These are phyloP conservation scores for Bombus waltoni DNA, from an alignment of 1,140 invertebrate species.

Conservation along the genomic window DNA sequence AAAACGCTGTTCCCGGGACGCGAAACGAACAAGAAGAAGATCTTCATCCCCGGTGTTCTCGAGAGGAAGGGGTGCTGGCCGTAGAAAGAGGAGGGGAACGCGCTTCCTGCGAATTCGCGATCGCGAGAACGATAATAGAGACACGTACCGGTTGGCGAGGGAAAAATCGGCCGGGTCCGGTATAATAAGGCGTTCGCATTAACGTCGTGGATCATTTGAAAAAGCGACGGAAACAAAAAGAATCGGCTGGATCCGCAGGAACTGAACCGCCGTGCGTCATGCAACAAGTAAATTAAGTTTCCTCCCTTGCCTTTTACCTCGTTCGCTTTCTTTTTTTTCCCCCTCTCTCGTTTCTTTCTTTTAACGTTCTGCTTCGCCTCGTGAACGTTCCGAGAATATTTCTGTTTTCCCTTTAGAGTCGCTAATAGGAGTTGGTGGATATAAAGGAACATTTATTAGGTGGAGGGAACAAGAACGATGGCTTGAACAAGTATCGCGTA, in stretches of 20 bases:
- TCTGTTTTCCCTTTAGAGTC: constrained; percentile 3
- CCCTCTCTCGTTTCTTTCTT: no score
- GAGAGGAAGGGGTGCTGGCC: no score
- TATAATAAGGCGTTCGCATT: constrained; percentile 34
- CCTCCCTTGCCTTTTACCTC: background rate
- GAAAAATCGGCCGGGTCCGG: constrained; percentile 10
- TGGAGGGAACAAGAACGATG: background rate
- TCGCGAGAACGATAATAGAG: constrained; percentile 43
- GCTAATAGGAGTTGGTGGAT: background rate
- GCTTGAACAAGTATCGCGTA: background rate
- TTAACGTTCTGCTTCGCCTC: no score
- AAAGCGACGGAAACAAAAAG: background rate
- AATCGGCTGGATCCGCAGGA: background rate
- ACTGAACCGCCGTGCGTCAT: constrained; percentile 17
- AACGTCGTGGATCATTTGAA: constrained; percentile 15
- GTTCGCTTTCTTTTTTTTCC: background rate
- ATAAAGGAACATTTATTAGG: background rate
- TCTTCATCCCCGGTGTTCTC: constrained; percentile 3
- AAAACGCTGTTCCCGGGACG: background rate
- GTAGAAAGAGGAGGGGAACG: no score
- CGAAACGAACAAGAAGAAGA: background rate
- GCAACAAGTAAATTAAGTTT: constrained; percentile 44
- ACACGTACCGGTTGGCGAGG: constrained; percentile 27
- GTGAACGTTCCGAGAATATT: background rate
- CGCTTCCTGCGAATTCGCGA: constrained; percentile 45